Percentiles rank a stretch among this genome's conserved stretches.
Conservation (phyloP, 2,797 vertebrate genomes). For the Alfaro cultratus region DNA sequence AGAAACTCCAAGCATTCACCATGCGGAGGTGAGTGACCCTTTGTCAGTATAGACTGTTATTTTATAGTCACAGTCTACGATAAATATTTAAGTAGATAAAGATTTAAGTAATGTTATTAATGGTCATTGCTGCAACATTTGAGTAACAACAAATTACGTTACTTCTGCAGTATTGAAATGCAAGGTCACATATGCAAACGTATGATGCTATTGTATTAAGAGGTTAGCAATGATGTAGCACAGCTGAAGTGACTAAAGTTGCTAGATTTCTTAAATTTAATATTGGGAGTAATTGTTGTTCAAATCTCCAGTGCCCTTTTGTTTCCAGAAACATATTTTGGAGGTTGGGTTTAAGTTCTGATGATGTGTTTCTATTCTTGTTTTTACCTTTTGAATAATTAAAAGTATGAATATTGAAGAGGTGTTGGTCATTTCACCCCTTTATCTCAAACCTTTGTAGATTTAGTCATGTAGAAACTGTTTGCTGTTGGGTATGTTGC, state of each 20-base stretch:
- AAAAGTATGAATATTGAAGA: background rate
- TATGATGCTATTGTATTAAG: background rate
- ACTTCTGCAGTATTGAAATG: background rate
- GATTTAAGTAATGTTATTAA: background rate
- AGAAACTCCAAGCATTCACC: background rate
- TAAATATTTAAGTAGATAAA: background rate
- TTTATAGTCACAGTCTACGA: background rate
- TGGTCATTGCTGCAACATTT: background rate
- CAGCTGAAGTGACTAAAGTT: background rate
- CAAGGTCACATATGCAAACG: background rate
- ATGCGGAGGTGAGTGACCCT: background rate
- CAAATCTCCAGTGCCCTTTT: background rate
- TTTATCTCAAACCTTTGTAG: background rate
- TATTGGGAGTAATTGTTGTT: background rate
- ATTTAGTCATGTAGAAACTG: background rate
- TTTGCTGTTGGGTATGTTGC: background rate
- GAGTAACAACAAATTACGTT: background rate
- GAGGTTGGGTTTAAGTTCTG: background rate
- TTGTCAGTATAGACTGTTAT: background rate
- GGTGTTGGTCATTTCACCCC: background rate
- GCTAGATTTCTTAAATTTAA: background rate
- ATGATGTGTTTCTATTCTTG: background rate
- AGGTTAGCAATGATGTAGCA: background rate
- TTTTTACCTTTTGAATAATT: background rate
- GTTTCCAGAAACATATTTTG: background rate